Conservation (phyloP, 2,797 vertebrate species). For the Myripristis murdjan region DNA sequence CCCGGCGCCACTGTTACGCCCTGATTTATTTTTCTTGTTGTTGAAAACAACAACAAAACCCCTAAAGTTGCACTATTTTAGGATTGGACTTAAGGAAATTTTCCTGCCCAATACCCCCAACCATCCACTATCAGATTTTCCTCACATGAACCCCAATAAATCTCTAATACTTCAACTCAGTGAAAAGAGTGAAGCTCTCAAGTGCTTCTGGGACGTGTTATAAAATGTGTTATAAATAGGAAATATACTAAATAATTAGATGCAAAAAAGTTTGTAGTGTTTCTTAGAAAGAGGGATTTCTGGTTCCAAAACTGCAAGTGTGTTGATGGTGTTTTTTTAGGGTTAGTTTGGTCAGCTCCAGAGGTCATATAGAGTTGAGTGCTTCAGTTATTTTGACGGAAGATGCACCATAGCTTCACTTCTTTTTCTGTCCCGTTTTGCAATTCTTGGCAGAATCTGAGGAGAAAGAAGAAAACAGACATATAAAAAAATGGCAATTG, state of each 20-base stretch:
- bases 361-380: conserved; percentile 38
- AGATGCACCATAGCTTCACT: conserved; percentile 26
- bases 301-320: conserved; percentile 40
- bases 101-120: conserved; percentile 38
- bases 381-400: conserved; percentile 37
- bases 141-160: conserved; percentile 48
- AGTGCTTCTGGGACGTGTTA: conserved; percentile 61
- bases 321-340: neutral
- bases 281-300: conserved; percentile 54
- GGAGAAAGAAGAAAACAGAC: neutral
- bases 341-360: conserved; percentile 9
- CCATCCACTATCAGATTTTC: conserved; percentile 35
- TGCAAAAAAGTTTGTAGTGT: conserved; percentile 73
- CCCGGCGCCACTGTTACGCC: conserved; percentile 37
- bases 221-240: conserved; percentile 70
- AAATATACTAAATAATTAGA: conserved; percentile 52
- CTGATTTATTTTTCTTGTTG: conserved; percentile 24
- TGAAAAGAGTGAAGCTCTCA: conserved; percentile 43
- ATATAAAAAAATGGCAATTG: neutral
- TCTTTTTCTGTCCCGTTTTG: conserved; percentile 28
- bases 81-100: conserved; percentile 32
- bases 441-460: conserved; percentile 44
- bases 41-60: conserved; percentile 40
- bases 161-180: conserved; percentile 33
- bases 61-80: conserved; percentile 29